A percentile compares a stretch with the other conserved stretches of the same genome.
These are phyloP conservation scores for Gymnoscopelus braueri DNA, from an alignment of 2,797 vertebrate genomes.

Conservation along the genomic window DNA sequence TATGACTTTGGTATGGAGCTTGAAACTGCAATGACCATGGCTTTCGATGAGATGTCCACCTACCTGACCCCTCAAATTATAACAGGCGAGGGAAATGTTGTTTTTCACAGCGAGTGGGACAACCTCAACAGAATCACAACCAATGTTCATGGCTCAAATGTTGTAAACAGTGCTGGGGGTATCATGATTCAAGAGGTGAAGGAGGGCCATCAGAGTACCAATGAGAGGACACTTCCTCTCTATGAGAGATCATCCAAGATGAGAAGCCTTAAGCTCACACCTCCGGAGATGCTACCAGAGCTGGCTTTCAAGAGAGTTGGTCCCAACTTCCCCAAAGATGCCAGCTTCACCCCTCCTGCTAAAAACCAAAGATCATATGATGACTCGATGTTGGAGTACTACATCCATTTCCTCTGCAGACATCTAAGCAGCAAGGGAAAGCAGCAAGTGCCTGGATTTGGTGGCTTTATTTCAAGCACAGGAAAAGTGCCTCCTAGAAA, in stretches of 20 bases:
- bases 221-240: neutral
- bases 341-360: neutral
- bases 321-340: neutral
- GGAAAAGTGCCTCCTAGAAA: neutral
- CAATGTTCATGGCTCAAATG: too few relatives aligned
- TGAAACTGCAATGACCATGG: neutral
- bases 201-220: neutral
- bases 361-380: neutral
- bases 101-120: constrained; percentile 11
- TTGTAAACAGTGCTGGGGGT: constrained; percentile 9
- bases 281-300: neutral
- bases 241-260: too few relatives aligned
- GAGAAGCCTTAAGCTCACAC: neutral
- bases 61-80: constrained; percentile 5
- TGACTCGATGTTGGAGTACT: neutral
- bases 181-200: constrained; percentile 8
- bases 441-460: constrained; percentile 6
- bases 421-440: neutral
- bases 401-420: neutral
- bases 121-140: constrained; percentile 13
- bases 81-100: constrained; percentile 2
- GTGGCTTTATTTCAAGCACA: constrained; percentile 11
- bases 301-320: neutral
- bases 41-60: neutral
- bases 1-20: neutral